phyloP scores from a whole-genome alignment of 2,113 vertebrate species.

The Platysteira castanea region DNA sequence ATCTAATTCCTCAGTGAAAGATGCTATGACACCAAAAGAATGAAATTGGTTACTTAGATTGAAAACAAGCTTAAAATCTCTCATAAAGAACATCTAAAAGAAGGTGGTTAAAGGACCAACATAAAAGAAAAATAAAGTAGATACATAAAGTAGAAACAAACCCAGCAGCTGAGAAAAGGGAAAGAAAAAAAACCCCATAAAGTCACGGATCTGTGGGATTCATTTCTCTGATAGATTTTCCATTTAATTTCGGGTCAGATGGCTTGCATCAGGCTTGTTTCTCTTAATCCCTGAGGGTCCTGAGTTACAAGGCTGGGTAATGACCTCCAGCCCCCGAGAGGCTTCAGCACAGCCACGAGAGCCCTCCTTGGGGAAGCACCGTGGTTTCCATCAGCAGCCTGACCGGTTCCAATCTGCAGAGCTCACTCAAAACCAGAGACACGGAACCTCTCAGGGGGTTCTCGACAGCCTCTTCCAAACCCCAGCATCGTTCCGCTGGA shows the following conservation, averaged over 20 bases:
- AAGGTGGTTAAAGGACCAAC: background rate
- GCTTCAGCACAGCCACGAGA: background rate
- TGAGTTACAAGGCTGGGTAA: background rate
- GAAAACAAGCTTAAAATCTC: conserved; percentile 4
- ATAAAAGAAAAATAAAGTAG: background rate
- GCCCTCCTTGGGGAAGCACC: background rate
- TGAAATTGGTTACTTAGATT: background rate
- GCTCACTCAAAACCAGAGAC: background rate
- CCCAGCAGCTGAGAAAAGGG: background rate
- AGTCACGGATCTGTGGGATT: background rate
- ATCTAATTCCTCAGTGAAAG: conserved; percentile 11
- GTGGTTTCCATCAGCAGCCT: background rate
- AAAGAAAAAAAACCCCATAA: background rate
- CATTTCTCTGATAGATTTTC: background rate
- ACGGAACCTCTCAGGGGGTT: background rate
- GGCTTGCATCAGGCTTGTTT: background rate
- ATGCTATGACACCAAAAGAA: background rate
- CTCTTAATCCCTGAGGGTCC: background rate
- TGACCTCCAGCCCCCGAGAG: background rate
- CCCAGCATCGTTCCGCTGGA: background rate
- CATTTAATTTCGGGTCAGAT: conserved; percentile 14
- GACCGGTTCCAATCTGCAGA: background rate
- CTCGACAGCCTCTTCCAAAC: background rate
- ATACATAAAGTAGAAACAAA: background rate
- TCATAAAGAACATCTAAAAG: background rate